phyloP scores from a whole-genome alignment of 2,113 vertebrate genomes.

The Prolemur simus region DNA sequence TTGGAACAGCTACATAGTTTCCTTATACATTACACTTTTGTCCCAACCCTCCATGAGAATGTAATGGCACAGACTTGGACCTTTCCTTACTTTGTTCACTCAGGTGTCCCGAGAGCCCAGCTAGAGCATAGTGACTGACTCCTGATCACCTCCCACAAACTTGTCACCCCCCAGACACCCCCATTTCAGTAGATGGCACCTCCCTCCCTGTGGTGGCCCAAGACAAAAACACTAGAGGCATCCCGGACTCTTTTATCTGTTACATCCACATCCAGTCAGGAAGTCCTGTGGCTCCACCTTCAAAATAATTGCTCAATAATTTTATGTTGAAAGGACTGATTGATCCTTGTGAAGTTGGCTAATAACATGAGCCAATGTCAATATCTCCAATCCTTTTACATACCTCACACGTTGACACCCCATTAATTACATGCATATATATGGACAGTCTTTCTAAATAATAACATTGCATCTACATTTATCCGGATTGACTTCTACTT shows the following conservation, averaged over 20 bases:
- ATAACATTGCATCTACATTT: conserved; percentile 28
- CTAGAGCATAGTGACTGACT: neutral
- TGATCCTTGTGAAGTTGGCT: neutral
- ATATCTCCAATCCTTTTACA: neutral
- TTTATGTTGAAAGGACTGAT: conserved; percentile 33
- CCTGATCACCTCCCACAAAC: neutral
- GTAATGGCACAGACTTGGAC: neutral
- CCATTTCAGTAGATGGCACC: neutral
- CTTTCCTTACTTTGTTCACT: neutral
- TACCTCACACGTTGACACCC: neutral
- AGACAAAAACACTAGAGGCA: neutral
- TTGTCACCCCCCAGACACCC: neutral
- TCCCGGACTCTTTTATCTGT: neutral
- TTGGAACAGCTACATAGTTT: neutral
- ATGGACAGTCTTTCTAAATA: conserved; percentile 13
- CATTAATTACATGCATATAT: neutral
- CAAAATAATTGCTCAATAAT: conserved; percentile 50
- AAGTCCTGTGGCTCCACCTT: conserved; percentile 28
- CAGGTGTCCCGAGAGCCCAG: neutral
- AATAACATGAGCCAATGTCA: conserved; percentile 28
- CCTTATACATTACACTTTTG: neutral
- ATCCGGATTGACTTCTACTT: neutral
- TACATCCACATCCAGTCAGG: neutral
- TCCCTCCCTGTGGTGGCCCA: neutral
- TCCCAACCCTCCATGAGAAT: neutral